phyloP scores from a whole-genome alignment of 2,888 invertebrate species.

The Cacoxenus indagator region DNA sequence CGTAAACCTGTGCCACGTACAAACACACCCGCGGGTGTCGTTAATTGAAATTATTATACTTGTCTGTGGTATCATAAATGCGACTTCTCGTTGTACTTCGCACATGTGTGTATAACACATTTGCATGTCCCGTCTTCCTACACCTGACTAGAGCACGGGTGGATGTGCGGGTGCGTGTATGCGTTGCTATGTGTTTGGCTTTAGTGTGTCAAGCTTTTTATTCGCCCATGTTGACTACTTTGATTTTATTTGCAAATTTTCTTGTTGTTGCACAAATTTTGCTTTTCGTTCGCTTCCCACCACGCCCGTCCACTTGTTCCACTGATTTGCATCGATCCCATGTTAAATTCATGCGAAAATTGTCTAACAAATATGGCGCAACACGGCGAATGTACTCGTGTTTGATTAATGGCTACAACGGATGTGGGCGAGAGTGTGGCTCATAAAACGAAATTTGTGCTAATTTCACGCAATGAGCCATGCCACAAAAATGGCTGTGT shows the following conservation, averaged over 20 bases:
- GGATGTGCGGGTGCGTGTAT: conserved; percentile 34
- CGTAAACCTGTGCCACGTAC: conserved; percentile 23
- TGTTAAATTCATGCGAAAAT: conserved; percentile 61
- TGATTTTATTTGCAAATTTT: conserved; percentile 57
- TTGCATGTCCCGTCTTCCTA: neutral
- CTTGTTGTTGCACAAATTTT: neutral
- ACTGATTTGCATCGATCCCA: conserved; percentile 55
- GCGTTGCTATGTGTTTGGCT: conserved; percentile 44
- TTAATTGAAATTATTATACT: conserved; percentile 62
- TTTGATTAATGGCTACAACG: conserved; percentile 52
- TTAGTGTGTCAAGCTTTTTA: conserved; percentile 63
- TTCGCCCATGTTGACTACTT: conserved; percentile 62
- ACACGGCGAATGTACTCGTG: conserved; percentile 51
- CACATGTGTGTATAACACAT: conserved; percentile 49
- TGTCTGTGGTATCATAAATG: conserved; percentile 62
- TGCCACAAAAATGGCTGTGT: neutral
- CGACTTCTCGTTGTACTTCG: conserved; percentile 59
- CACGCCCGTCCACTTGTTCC: no score
- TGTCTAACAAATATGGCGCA: conserved; percentile 62
- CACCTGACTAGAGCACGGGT: no score
- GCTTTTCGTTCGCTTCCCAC: conserved; percentile 22
- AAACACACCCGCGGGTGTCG: conserved; percentile 61
- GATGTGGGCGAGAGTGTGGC: neutral
- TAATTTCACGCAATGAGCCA: conserved; percentile 4
- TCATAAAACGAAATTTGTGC: conserved; percentile 16